Base-by-base conservation (phyloP, 2,888 invertebrate genomes). In the Mamestra brassicae region DNA sequence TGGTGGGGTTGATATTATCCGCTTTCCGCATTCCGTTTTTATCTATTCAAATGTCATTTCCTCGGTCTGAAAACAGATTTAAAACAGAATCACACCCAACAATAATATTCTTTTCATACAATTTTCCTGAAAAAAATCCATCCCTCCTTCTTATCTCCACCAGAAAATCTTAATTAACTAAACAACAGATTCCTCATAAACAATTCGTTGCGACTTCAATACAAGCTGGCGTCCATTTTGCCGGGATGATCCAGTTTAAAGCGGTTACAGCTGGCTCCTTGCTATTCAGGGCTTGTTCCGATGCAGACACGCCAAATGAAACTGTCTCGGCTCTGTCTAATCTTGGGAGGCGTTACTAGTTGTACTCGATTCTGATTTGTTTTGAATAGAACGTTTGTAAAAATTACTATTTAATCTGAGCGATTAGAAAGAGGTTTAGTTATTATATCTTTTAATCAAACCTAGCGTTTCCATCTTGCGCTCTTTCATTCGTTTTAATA, bases 241-340 rank as follows among this genome's bases (percentile, higher is more conserved):
- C 76, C 84, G 76, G 87, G 88, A 83, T 91, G 86, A 90, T 90
- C 90, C 89, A 85, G 87, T 88, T 86, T 86, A 85, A 80, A 84
- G 83, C 85, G 86, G 84, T 83, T 89, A 78, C 87, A 85, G 85
- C 82, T 82, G 88, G 84, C 85, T 90, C 89, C 89, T 92, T 92
- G 90, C 91, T 90, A 92, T 92, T 92, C 92, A 92, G 87, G 76
- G 86, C 87, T 80, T 84, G 90, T 90, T 86, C 86, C 84, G 86
- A 85, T 83, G 87, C 89, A 91, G 89, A 91, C 90, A 86, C 84
- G 87, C 90, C 90, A 89, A 92, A 92, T 92, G 91, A 92, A 92
- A 91, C 91, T 90, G 92, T 92, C 92, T 89, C 87, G 84, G 85
- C 76, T 75, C 84, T 68, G 89, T 90, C 91, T 91, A 91, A 92